phyloP scores from a whole-genome alignment of 2,113 vertebrate species.

The Vimba vimba region DNA sequence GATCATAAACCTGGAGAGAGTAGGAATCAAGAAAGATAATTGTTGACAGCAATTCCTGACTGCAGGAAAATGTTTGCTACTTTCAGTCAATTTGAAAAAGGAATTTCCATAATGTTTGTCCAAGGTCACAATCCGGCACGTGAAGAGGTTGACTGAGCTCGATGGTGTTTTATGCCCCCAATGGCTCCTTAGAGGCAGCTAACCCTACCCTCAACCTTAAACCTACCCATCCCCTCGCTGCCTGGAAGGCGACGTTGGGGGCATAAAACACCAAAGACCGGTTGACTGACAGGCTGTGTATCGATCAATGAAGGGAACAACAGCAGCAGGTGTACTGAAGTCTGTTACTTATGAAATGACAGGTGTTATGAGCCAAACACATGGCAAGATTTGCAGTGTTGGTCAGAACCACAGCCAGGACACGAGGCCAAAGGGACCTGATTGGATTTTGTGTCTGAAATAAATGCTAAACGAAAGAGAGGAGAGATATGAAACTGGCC shows the following conservation, averaged over 20 bases:
- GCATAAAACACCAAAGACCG: too few species aligned
- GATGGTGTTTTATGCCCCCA: too few species aligned
- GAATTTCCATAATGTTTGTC: conserved; percentile 15
- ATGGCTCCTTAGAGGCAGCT: too few species aligned
- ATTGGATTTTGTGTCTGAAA: conserved; percentile 57
- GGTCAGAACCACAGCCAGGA: conserved; percentile 53
- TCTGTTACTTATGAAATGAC: conserved; percentile 11
- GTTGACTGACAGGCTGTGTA: conserved; percentile 35
- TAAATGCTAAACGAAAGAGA: conserved; percentile 52
- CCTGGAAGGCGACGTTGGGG: too few species aligned
- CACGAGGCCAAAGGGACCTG: conserved; percentile 44
- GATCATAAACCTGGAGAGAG: neutral
- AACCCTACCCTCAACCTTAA: too few species aligned
- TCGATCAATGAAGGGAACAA: conserved; percentile 46
- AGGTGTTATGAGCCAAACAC: conserved; percentile 41
- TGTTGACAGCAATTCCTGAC: neutral
- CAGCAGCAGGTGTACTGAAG: conserved; percentile 49
- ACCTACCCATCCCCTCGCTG: too few species aligned
- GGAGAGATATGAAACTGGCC: conserved; percentile 33
- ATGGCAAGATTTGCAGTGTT: conserved; percentile 47
- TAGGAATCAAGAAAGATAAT: neutral
- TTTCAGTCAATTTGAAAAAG: conserved; percentile 9
- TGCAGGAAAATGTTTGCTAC: neutral
- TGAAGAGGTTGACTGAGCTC: conserved; percentile 37
- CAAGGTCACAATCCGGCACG: conserved; percentile 29